Conservation (phyloP, 2,797 vertebrate genomes). For the Tenualosa ilisha region DNA sequence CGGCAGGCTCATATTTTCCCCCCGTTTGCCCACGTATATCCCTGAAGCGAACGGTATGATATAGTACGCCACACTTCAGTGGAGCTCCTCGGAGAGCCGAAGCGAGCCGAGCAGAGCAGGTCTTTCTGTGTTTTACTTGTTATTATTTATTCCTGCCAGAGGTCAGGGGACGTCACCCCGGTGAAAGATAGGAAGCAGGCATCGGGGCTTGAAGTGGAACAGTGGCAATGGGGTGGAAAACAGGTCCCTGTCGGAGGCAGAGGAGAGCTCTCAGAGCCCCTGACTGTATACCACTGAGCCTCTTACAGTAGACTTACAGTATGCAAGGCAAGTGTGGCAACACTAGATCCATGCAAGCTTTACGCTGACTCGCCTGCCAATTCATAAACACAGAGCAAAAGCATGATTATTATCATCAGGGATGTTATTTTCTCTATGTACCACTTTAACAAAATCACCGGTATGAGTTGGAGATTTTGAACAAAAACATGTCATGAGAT, state of each 20-base stretch:
- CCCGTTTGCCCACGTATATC: neutral
- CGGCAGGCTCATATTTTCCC: conserved; percentile 20
- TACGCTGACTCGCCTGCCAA: conserved; percentile 29
- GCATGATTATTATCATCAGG: conserved; percentile 34
- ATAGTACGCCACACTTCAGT: conserved; percentile 23
- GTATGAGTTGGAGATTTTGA: conserved; percentile 31
- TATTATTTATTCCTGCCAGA: conserved; percentile 42
- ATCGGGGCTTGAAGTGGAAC: conserved; percentile 39
- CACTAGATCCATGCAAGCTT: neutral
- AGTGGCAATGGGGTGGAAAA: conserved; percentile 61
- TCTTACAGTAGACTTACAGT: conserved; percentile 19
- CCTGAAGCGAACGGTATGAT: neutral
- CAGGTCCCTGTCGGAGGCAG: conserved; percentile 3
- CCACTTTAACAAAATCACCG: conserved; percentile 61
- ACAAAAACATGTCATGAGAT: conserved; percentile 45
- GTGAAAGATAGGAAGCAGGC: conserved; percentile 48
- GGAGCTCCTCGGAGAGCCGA: conserved; percentile 17
- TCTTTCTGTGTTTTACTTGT: conserved; percentile 47
- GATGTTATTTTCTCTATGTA: conserved; percentile 38
- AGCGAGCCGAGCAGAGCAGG: neutral
- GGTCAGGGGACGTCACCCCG: conserved; percentile 5
- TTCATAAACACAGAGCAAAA: conserved; percentile 42
- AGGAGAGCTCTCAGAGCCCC: neutral
- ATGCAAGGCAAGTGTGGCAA: neutral
- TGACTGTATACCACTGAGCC: neutral